Base-by-base conservation (phyloP, 2,797 vertebrate species). In the Harpagifer antarcticus region DNA sequence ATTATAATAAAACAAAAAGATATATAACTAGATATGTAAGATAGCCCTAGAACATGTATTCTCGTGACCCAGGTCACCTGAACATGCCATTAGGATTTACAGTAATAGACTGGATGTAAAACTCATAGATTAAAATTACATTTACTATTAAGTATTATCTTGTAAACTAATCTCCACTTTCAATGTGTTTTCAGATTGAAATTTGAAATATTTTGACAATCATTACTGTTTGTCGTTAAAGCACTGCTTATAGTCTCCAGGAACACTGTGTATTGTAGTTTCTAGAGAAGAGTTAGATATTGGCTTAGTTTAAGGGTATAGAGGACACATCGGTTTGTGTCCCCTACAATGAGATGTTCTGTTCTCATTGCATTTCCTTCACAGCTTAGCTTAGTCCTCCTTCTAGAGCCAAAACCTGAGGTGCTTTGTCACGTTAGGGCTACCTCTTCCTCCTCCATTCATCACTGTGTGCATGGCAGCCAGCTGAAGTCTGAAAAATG, bases 401-500 rank as follows among this genome's bases (percentile, higher is more conserved):
- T 57, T 64, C n/a, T 48, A 81, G 50, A 82, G 58, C 72, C 58
- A 42, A 67, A 67, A 80, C 76, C 68, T 60, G 5, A 58, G 69
- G 79, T 81, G 50, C 73, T 88, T 69, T 59, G 74, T 83, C 79
- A 87, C 81, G 85, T 87, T 88, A 86, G 68, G 65, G 60, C 72
- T 73, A n/a, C 63, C 27, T 68, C 54, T 4, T 68, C 54, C 75
- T 76, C 59, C 33, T 37, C 33, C 82, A 82, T 87, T 79, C 76
- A 86, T 88, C 88, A 83, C 44, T 2, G 15, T 80, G 70, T 68
- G 58, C 63, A 43, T 68, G 76, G 57, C 78, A 86, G 74, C 54
- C 13, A 16, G 47, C 55, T 12, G 33, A 42, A 80, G 67, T 73
- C 65, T 42, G 68, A 68, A 79, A 50, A 55, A 76, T 58, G 68